Evolutionary conservation across 1,140 invertebrate genomes (phyloP).

Genomic region (Nephotettix cincticeps): DNA sequence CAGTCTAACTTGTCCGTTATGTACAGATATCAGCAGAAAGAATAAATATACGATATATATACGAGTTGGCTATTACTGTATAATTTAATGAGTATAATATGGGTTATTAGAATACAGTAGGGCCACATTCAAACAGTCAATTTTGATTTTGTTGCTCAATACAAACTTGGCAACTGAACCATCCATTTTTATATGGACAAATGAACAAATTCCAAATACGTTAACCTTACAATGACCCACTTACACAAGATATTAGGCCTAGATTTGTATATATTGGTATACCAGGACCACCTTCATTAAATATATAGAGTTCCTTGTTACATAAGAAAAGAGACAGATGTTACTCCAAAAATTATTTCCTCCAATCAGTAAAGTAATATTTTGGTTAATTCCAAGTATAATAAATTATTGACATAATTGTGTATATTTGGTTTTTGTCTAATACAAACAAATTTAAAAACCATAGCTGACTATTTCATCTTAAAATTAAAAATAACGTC

Average conservation of each 20-base stretch:
- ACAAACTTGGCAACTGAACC: not conserved
- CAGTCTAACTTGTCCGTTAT: not conserved
- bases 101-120: not conserved
- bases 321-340: no score
- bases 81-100: no score
- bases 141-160: conserved; percentile 8
- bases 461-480: not conserved
- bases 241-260: no score
- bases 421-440: no score
- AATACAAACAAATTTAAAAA: not conserved
- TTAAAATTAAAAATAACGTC: not conserved
- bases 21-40: conserved; percentile 1
- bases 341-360: no score
- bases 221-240: not conserved
- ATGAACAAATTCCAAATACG: not conserved
- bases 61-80: no score
- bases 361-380: no score
- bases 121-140: not conserved
- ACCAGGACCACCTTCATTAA: no score
- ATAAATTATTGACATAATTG: no score
- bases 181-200: not conserved
- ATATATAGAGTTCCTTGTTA: no score
- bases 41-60: not conserved
- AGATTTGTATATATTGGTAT: no score
- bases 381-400: no score